Evolutionary conservation across 2,888 invertebrate species (phyloP), one percentile per base, ranked within the genome.

Genomic region (Dasypolia templi): DNA sequence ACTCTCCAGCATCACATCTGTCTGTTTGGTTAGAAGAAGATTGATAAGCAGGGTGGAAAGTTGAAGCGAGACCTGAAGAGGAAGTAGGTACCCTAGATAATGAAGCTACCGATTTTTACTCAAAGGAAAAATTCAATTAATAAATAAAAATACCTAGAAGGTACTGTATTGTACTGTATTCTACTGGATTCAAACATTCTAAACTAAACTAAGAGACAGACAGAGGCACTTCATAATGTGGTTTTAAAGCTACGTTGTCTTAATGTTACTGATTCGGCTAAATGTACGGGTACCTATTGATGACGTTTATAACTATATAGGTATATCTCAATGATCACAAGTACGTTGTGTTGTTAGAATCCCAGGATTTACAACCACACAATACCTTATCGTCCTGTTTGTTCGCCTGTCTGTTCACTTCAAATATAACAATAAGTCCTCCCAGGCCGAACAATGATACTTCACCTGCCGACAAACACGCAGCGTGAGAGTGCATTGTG

Each of bases 321-420:
- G 26, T 53, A 55, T 19, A 46, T 46, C 17, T 55, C 17, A 19
- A 19, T 55, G 17, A 56, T 19, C 11, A 4, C 12, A 56, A 19
- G 11, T 5, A 11, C 2, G 19, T 32, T 5, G 5, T 11, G 7
- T 19, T 29, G 4, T 32, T 11, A 5, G 19, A 56, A 56, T 5
- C 2, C 5, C 29, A 29, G 55, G 19, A 55, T 9, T 9, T 29
- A 55, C 17, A 29, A 19, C 19, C 29, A 19, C 4, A 55, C 19
- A 29, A 26, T 64, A 86, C 86, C 81, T 86, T 84, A 17, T 61
- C 71, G 14, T 91, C 90, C 59, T 90, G 86, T 7, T 86, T 91
- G 26, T 59, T 71, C 6, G 90, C 91, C 73, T 93, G 92, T 5
- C 92, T 88, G 74, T 91, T 92, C 42, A 90, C 86, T 81, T 93